These are phyloP conservation scores for Drosophila rhopaloa DNA, from an alignment of 1,140 invertebrate species.

Conservation along the genomic window DNA sequence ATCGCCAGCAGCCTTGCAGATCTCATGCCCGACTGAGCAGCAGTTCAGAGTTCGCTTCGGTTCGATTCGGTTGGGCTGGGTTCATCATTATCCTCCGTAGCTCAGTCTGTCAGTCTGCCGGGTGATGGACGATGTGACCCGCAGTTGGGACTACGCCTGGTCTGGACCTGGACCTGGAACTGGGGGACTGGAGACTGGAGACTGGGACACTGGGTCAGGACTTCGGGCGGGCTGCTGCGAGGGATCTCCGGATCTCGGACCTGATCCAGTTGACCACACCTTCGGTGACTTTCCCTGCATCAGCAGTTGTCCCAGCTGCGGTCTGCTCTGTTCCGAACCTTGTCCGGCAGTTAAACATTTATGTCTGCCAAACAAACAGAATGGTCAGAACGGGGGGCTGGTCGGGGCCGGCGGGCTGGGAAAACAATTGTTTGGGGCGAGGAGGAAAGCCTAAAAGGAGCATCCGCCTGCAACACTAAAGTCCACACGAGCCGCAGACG, in stretches of 20 bases:
- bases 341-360: constrained; percentile 69
- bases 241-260: constrained; percentile 16
- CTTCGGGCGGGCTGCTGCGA: not conserved
- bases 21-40: constrained; percentile 75
- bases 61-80: not conserved
- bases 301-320: constrained; percentile 37
- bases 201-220: too few species aligned
- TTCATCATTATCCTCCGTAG: constrained; percentile 47
- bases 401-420: constrained; percentile 14
- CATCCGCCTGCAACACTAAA: constrained; percentile 45
- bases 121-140: constrained; percentile 71
- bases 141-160: not conserved
- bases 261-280: not conserved
- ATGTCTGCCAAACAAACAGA: constrained; percentile 71
- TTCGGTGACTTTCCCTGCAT: constrained; percentile 29
- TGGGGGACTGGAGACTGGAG: not conserved
- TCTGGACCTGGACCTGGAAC: not conserved
- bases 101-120: constrained; percentile 27
- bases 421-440: constrained; percentile 48
- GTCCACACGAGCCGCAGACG: constrained; percentile 54
- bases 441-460: constrained; percentile 31
- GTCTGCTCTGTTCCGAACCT: constrained; percentile 9
- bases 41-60: constrained; percentile 48
- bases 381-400: constrained; percentile 17
- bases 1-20: constrained; percentile 74